Conservation (phyloP, 2,888 invertebrate species). For the Synanthedon myopaeformis region DNA sequence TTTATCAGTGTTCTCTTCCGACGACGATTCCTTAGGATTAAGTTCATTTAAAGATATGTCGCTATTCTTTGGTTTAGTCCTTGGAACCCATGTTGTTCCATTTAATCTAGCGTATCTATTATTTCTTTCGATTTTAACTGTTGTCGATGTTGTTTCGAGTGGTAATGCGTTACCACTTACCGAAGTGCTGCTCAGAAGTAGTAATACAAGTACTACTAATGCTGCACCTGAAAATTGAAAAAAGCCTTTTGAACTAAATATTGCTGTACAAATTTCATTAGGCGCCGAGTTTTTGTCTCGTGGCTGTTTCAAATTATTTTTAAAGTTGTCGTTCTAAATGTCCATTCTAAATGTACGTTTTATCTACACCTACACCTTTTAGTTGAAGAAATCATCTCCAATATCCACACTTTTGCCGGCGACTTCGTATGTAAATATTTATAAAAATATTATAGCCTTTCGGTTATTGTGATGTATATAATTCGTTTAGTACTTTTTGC, state of each 20-base stretch:
- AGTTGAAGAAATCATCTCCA: too few species aligned
- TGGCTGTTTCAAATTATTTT: too few species aligned
- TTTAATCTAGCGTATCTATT: constrained; percentile 27
- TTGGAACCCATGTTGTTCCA: constrained; percentile 25
- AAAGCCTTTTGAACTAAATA: background rate
- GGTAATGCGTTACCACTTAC: constrained; percentile 42
- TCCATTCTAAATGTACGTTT: too few species aligned
- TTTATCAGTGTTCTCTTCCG: constrained; percentile 56
- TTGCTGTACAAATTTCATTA: too few species aligned
- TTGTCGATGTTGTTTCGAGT: constrained; percentile 34
- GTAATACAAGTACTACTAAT: constrained; percentile 49
- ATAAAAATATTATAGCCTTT: too few species aligned
- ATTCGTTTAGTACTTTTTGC: too few species aligned
- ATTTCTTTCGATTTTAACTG: constrained; percentile 32
- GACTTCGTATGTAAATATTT: too few species aligned
- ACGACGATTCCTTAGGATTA: constrained; percentile 44
- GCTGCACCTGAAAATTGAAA: constrained; percentile 50
- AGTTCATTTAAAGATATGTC: constrained; percentile 55
- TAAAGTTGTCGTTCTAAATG: too few species aligned
- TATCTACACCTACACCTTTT: too few species aligned
- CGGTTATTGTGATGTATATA: too few species aligned
- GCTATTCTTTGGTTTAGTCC: constrained; percentile 30
- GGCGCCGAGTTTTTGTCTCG: too few species aligned
- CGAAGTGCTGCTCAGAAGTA: constrained; percentile 50
- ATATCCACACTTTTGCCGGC: too few species aligned